Conservation (phyloP, 2,797 vertebrate genomes). For the Naso thynnoides region DNA sequence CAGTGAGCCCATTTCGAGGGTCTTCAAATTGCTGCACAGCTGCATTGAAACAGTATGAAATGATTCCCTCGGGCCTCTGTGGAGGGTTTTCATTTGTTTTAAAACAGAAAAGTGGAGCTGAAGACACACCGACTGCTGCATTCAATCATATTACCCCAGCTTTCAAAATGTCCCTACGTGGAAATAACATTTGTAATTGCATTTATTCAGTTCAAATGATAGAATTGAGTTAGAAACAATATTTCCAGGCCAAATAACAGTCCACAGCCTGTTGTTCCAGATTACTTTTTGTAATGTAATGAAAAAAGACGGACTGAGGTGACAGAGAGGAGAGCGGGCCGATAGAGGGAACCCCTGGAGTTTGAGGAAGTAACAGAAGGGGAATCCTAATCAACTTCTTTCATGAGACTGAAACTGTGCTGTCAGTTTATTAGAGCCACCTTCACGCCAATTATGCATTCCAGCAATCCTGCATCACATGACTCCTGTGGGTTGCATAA, state of each 20-base stretch:
- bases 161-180: constrained; percentile 34
- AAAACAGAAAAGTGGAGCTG: constrained; percentile 11
- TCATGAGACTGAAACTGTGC: constrained; percentile 20
- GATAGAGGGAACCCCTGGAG: constrained; percentile 7
- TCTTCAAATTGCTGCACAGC: background rate
- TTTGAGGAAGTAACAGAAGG: constrained; percentile 17
- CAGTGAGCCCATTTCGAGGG: constrained; percentile 3
- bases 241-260: constrained; percentile 22
- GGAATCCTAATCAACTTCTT: constrained; percentile 35
- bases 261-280: constrained; percentile 16
- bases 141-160: constrained; percentile 32
- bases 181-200: constrained; percentile 46
- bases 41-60: background rate
- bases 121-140: constrained; percentile 20
- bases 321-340: background rate
- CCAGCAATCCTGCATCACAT: constrained; percentile 3
- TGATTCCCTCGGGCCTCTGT: background rate
- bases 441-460: constrained; percentile 5
- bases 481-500: constrained; percentile 4
- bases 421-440: background rate
- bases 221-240: constrained; percentile 31
- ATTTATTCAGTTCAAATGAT: constrained; percentile 28
- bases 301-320: constrained; percentile 29
- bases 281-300: constrained; percentile 32
- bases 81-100: constrained; percentile 14